Percentiles rank a stretch among this genome's conserved stretches.
phyloP scores from a whole-genome alignment of 1,140 invertebrate species.

The Penaeus vannamei region DNA sequence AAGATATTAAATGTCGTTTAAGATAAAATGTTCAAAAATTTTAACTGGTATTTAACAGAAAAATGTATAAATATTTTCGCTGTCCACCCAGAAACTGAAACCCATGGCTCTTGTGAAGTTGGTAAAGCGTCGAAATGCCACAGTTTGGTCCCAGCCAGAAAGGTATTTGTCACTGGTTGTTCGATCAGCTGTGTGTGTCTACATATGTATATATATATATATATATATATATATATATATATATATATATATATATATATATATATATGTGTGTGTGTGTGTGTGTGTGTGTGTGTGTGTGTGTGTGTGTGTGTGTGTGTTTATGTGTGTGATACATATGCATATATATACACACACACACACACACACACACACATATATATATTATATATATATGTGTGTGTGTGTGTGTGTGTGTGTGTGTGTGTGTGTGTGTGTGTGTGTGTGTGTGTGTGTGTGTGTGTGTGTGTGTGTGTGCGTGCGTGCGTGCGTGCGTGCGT shows the following conservation, averaged over 20 bases:
- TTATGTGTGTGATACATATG: too few species aligned
- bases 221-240: not conserved
- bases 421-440: not conserved
- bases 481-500: not conserved
- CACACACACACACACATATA: not conserved
- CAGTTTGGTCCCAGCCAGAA: too few species aligned
- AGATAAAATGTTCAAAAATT: too few species aligned
- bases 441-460: not conserved
- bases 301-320: not conserved
- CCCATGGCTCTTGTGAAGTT: too few species aligned
- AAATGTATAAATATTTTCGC: too few species aligned
- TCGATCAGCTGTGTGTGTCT: too few species aligned
- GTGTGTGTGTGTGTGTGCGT: not conserved
- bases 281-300: not conserved
- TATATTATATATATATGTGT: not conserved
- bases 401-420: not conserved
- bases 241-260: not conserved
- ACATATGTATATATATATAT: not conserved
- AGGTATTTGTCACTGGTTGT: too few species aligned
- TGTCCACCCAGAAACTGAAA: too few species aligned
- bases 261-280: not conserved
- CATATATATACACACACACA: not conserved
- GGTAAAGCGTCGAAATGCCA: too few species aligned
- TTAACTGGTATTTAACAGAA: too few species aligned
- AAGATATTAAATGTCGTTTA: too few species aligned